Percentiles rank a stretch among this genome's conserved stretches.
Evolutionary conservation across 2,888 invertebrate species (phyloP).

Genomic region (Philereme vetulata): DNA sequence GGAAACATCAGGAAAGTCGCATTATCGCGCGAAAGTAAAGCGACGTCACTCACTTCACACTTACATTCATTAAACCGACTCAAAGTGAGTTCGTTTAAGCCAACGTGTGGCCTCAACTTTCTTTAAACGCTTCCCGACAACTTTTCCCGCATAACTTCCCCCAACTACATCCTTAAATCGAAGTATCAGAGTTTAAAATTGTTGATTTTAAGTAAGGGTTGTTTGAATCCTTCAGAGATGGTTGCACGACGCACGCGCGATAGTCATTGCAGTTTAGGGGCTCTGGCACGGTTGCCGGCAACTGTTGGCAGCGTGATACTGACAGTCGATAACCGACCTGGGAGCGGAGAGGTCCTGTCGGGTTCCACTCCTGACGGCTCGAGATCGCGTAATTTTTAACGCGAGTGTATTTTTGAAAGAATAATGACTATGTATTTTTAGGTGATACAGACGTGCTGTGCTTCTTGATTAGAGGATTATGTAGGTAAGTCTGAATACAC

Average conservation of each 20-base stretch:
- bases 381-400: slow-evolving; percentile 38
- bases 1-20: slow-evolving; percentile 37
- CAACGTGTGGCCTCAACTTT: slow-evolving; percentile 65
- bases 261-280: slow-evolving; percentile 67
- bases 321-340: slow-evolving; percentile 72
- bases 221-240: slow-evolving; percentile 46
- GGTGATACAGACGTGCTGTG: slow-evolving; percentile 42
- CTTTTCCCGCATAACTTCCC: slow-evolving; percentile 2
- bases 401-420: slow-evolving; percentile 34
- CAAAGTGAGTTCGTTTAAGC: slow-evolving; percentile 53
- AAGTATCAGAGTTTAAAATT: slow-evolving; percentile 45
- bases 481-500: slow-evolving; percentile 47
- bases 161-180: slow-evolving; percentile 12
- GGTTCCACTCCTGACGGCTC: slow-evolving; percentile 37
- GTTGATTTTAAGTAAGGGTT: slow-evolving; percentile 46
- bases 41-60: slow-evolving; percentile 48
- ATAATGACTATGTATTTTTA: slow-evolving; percentile 44
- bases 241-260: slow-evolving; percentile 73
- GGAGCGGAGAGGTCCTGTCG: slow-evolving; percentile 49
- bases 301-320: slow-evolving; percentile 44
- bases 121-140: slow-evolving; percentile 59
- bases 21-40: slow-evolving; percentile 33
- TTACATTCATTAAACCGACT: slow-evolving; percentile 58
- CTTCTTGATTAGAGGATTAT: slow-evolving; percentile 42
- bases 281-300: slow-evolving; percentile 55